phyloP scores from a whole-genome alignment of 2,797 vertebrate species.

The Toxotes lorentzi region DNA sequence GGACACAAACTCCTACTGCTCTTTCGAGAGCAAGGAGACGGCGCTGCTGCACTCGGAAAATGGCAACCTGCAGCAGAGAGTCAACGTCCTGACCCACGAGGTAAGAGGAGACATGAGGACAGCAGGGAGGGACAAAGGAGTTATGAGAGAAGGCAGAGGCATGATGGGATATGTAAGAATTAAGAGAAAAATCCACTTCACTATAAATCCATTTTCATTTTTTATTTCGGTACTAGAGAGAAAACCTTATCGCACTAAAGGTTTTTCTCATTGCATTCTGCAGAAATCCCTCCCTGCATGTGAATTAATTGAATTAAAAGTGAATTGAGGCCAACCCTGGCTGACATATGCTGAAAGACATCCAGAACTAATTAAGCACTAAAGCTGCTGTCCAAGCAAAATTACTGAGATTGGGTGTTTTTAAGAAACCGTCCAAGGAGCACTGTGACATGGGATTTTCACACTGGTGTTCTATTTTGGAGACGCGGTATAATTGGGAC shows the following conservation, averaged over 20 bases:
- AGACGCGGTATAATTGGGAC: constrained; percentile 26
- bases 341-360: constrained; percentile 43
- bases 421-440: constrained; percentile 36
- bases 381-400: constrained; percentile 57
- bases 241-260: constrained; percentile 20
- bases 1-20: constrained; percentile 92
- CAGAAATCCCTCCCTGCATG: constrained; percentile 35
- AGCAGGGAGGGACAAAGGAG: neutral
- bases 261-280: constrained; percentile 19
- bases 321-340: constrained; percentile 48
- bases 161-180: neutral
- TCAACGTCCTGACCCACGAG: constrained; percentile 95
- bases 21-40: constrained; percentile 94
- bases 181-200: constrained; percentile 2
- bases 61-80: constrained; percentile 92
- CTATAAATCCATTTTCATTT: neutral
- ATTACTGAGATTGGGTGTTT: constrained; percentile 24
- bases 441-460: constrained; percentile 43
- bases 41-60: constrained; percentile 95
- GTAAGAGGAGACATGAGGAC: constrained; percentile 78
- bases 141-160: neutral
- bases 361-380: constrained; percentile 66
- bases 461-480: constrained; percentile 39
- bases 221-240: neutral
- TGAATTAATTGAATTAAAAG: constrained; percentile 60